Base-by-base conservation (phyloP, 2,888 invertebrate genomes). In the Drosophila tanythrix region DNA sequence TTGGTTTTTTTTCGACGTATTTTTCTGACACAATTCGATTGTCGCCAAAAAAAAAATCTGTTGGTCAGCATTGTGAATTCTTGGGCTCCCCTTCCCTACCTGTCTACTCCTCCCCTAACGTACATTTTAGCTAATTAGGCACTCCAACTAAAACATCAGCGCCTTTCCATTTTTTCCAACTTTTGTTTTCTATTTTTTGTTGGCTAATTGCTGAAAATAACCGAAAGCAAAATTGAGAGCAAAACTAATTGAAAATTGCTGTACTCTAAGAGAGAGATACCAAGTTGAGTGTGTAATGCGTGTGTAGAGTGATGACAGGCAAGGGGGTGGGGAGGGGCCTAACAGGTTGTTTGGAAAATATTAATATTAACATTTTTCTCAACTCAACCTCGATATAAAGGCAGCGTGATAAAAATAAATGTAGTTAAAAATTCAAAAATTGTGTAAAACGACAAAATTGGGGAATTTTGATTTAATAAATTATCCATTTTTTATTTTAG, bases 231-330 rank as follows among this genome's bases (percentile, higher is more conserved):
- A 89, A 88, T 82, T 74, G 85, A 84, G 85, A 86, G 88, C 82
- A 81, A 76, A 81, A 76, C 90, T 76, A 86, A 86, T 89, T 80
- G 85, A 65, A 89, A 88, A 82, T 78, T 72, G 64, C n/a, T 82
- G 80, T 80, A 66, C 25, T 58, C 60, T 50, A 31, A 43, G 4
- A 18, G 38, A 46, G 6, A 73, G 61, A 76, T 74, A 70, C 46
- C 25, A 70, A 21, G 35, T 21, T 29, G 33, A 38, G 38, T 38
- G 21, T 38, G 38, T 25, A 51, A 38, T 51, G 59, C 35, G 59
- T 64, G 58, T 25, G 15, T 27, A 1, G 51, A 36, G 36, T 15
- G 38, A 38, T 31, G 6, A 46, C 38, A 33, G 31, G 46, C 36
- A 29, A 43, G 46, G 21, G 15, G 15, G 1, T 11, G 15, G 36